These are phyloP conservation scores for Pachyramphus minor DNA, from an alignment of 2,113 vertebrate genomes.

Conservation along the genomic window DNA sequence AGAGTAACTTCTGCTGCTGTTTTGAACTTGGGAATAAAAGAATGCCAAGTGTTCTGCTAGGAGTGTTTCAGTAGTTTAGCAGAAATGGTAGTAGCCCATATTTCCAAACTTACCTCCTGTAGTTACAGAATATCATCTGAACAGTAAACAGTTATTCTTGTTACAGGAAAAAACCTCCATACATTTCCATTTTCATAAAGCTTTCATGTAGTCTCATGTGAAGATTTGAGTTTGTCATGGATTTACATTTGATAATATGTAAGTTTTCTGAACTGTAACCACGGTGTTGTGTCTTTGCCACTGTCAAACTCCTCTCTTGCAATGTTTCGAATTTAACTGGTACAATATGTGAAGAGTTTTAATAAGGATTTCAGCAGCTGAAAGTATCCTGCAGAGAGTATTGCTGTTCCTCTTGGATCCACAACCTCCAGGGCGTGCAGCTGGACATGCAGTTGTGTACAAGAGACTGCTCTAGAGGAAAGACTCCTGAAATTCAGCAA, in stretches of 20 bases:
- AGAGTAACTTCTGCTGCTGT: neutral
- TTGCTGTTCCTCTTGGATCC: neutral
- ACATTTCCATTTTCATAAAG: constrained; percentile 9
- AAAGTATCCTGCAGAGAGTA: neutral
- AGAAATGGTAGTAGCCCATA: neutral
- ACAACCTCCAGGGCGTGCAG: neutral
- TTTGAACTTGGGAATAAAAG: neutral
- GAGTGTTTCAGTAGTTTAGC: neutral
- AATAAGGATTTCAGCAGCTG: neutral
- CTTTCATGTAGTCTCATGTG: neutral
- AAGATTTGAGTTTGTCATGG: neutral
- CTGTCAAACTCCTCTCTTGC: neutral
- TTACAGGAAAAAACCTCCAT: neutral
- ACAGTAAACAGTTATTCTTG: neutral
- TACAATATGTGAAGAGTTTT: neutral
- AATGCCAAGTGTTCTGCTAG: neutral
- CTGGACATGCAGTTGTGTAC: neutral
- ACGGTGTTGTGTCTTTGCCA: neutral
- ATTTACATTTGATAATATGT: neutral
- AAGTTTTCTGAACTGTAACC: constrained; percentile 6
- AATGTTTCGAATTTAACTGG: neutral
- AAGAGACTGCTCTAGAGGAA: neutral
- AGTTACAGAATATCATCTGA: neutral
- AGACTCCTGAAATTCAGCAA: neutral
- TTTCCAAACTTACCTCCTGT: constrained; percentile 28